These are phyloP conservation scores for Serranus cabrilla DNA, from an alignment of 2,797 vertebrate species.

Conservation along the genomic window DNA sequence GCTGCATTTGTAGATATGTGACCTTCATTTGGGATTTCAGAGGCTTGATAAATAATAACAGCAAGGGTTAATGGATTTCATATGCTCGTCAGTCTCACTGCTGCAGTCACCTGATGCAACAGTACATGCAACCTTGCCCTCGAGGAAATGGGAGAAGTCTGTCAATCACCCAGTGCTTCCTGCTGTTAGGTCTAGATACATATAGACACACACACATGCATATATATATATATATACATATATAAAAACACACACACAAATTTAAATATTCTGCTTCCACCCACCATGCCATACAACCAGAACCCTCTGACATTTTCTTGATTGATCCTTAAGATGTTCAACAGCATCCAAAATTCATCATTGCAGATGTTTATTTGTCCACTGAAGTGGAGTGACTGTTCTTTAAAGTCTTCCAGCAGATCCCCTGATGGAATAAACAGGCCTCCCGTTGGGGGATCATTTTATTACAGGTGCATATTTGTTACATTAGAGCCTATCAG, in stretches of 20 bases:
- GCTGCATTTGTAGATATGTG: slow-evolving; percentile 78
- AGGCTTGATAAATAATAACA: slow-evolving; percentile 75
- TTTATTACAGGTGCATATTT: slow-evolving; percentile 22
- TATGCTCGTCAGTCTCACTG: slow-evolving; percentile 72
- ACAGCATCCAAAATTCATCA: not conserved
- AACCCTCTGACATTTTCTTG: slow-evolving; percentile 13
- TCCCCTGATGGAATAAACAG: slow-evolving; percentile 17
- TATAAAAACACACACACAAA: slow-evolving; percentile 1
- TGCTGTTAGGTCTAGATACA: slow-evolving; percentile 57
- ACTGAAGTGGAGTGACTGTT: not conserved
- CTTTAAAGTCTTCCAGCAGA: slow-evolving; percentile 12
- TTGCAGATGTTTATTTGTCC: slow-evolving; percentile 10
- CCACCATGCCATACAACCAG: slow-evolving; percentile 1
- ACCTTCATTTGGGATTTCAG: slow-evolving; percentile 77
- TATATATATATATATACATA: not conserved
- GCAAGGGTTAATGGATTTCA: slow-evolving; percentile 78
- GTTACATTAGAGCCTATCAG: not conserved
- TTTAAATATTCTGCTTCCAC: slow-evolving; percentile 25
- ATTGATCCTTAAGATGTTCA: slow-evolving; percentile 22
- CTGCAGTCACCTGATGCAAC: slow-evolving; percentile 76
- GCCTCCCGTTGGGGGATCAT: not conserved
- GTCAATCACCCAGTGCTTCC: slow-evolving; percentile 70
- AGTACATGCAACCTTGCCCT: slow-evolving; percentile 76
- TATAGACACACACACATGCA: slow-evolving; percentile 30
- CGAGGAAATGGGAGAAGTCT: slow-evolving; percentile 75